Base-by-base conservation (phyloP, 2,888 invertebrate genomes). In the Dendrolimus pini region DNA sequence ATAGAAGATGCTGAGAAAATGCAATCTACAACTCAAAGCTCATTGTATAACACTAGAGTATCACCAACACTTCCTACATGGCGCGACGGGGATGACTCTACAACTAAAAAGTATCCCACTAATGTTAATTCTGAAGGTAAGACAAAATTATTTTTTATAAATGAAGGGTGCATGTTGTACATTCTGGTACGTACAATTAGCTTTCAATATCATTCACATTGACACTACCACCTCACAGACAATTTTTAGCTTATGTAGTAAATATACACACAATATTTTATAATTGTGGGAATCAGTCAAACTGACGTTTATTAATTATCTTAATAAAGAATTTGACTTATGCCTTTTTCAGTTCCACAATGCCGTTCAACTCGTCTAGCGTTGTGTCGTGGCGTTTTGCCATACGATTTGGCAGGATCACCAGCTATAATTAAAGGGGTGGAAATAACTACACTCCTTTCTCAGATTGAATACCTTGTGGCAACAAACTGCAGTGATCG, bases 401-500 rank as follows among this genome's bases (percentile, higher is more conserved):
- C 93, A 0, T 94, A 94, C 70, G 94, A 94, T 78, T 76, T 94
- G 64, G 93, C 94, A 1, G 92, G 92, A 9, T 71, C 85, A 7
- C 82, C 92, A 1, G 79, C 79, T 0, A 82, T 78, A 7, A 72
- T 91, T n/a, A 78, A 74, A 13, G 82, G 82, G 12, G 70, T 80
- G 7, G 84, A 89, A 7, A 71, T 89, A 8, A 81, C 85, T 7
- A 71, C 82, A 1, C 76, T 91, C 41, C 72, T 93, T 63, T 85
- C 91, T 0, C 92, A 93, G 68, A 92, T 94, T 64, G 91, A 93
- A 70, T 91, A 91, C 65, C 82, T 94, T 18, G 85, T 93, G 13
- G 78, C 90, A n/a, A 92, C 93, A 9, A 93, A 93, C 68, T 94
- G 94, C 77, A 94, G 94, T 63, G 87, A 90, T 0, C 86, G 94